phyloP scores from a whole-genome alignment of 2,888 invertebrate species.

The Sinelater perroti region DNA sequence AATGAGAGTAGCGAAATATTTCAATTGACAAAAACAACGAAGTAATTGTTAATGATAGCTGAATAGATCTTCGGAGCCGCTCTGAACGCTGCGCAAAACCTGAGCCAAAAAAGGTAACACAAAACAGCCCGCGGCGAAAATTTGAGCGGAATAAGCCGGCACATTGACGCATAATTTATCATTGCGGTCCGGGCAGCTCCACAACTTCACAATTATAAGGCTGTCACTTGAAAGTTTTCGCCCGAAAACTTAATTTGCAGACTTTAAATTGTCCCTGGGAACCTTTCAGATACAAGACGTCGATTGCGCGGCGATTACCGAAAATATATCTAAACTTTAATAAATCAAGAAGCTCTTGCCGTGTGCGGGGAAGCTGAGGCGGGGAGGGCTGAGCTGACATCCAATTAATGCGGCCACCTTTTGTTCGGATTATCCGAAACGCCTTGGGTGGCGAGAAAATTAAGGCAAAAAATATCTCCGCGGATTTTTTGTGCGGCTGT shows the following conservation, averaged over 20 bases:
- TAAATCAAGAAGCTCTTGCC: slow-evolving; percentile 24
- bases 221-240: slow-evolving; percentile 53
- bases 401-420: slow-evolving; percentile 13
- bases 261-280: slow-evolving; percentile 53
- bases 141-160: slow-evolving; percentile 40
- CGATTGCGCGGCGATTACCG: slow-evolving; percentile 46
- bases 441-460: too few relatives aligned
- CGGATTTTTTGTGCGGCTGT: too few relatives aligned
- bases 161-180: slow-evolving; percentile 47
- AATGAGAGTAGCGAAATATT: too few relatives aligned
- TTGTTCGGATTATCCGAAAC: not conserved
- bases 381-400: slow-evolving; percentile 8
- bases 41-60: too few relatives aligned
- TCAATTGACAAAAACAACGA: too few relatives aligned
- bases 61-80: too few relatives aligned
- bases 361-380: slow-evolving; percentile 5
- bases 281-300: slow-evolving; percentile 51
- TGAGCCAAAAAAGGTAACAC: slow-evolving; percentile 38
- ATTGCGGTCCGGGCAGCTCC: slow-evolving; percentile 45
- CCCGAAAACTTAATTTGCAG: slow-evolving; percentile 53
- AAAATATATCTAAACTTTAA: slow-evolving; percentile 40
- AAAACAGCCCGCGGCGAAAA: slow-evolving; percentile 47
- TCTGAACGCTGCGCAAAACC: not conserved
- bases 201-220: slow-evolving; percentile 54
- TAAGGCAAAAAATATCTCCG: too few relatives aligned